Evolutionary conservation across 2,113 vertebrate species (phyloP).

Genomic region (Nycticryphes semicollaris): DNA sequence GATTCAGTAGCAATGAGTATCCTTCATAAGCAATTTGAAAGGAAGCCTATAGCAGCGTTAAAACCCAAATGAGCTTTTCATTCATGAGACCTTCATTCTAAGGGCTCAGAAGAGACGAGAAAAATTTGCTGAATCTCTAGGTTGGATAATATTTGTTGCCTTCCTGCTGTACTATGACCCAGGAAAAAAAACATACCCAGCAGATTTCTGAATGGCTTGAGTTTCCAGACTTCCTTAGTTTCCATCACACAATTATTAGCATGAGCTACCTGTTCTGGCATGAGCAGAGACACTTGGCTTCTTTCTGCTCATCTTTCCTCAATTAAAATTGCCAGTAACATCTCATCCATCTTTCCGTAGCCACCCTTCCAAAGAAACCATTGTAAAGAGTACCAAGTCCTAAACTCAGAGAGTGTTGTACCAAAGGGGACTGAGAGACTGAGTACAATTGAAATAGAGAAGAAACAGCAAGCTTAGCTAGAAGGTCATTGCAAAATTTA

Average conservation of each 20-base stretch:
- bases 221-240: neutral
- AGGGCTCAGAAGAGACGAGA: neutral
- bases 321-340: neutral
- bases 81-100: neutral
- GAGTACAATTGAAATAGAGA: neutral
- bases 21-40: slow-evolving; percentile 41
- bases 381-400: neutral
- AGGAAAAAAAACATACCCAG: neutral
- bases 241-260: neutral
- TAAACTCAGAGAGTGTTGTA: neutral
- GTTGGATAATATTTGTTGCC: neutral
- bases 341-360: neutral
- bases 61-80: slow-evolving; percentile 6
- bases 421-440: neutral
- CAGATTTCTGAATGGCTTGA: neutral
- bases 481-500: neutral
- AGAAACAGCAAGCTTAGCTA: neutral
- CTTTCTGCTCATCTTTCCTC: neutral
- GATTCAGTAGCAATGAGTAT: slow-evolving; percentile 11
- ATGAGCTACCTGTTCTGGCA: neutral
- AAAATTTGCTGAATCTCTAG: neutral
- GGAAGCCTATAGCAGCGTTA: neutral
- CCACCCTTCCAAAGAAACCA: neutral
- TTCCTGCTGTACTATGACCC: neutral
- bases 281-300: neutral